Base-by-base conservation (phyloP, 2,113 vertebrate species). In the Austrofundulus limnaeus region DNA sequence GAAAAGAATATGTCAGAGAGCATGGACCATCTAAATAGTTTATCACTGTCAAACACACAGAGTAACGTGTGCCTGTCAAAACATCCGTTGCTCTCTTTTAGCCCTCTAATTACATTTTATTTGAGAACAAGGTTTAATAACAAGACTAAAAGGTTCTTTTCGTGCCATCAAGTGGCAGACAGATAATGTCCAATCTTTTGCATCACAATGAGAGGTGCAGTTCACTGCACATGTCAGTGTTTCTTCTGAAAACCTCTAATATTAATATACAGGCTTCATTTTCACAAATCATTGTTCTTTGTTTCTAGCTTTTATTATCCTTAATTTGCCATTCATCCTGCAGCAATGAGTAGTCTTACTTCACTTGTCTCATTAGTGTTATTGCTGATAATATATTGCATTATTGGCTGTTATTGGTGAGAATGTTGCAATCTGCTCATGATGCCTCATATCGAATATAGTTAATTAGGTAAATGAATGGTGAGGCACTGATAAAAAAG, bases 391-490 rank as follows among this genome's bases (percentile, higher is more conserved):
- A 87, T 87, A 78, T 85, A 88, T 90, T 90, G 81, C 67, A 86
- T 86, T 83, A 86, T 68, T 64, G 70, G 51, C 64, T 59, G 75
- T 89, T 88, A 90, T 85, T 85, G 82, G 71, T 83, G 60, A 74
- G 66, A 72, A 83, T 87, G 85, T 75, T 84, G 72, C 77, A 88
- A 84, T 84, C 75, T 85, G 77, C 85, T 80, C 61, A 28, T 86
- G 85, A 89, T 87, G 88, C 75, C 82, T 71, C 75, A 61, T 70
- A 74, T 88, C 82, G 82, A 81, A 84, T 88, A 83, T 70, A 66
- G 84, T 87, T 90, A 89, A 89, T 90, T 88, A 88, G 86, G 82
- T 82, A 82, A 89, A 90, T 88, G 70, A 88, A 87, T 85, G 72
- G 66, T 55, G 56, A 64, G 61, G 76, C 81, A 63, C 61, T 81